Base-by-base conservation (phyloP, 2,797 vertebrate genomes). In the Sylvilagus floridanus region DNA sequence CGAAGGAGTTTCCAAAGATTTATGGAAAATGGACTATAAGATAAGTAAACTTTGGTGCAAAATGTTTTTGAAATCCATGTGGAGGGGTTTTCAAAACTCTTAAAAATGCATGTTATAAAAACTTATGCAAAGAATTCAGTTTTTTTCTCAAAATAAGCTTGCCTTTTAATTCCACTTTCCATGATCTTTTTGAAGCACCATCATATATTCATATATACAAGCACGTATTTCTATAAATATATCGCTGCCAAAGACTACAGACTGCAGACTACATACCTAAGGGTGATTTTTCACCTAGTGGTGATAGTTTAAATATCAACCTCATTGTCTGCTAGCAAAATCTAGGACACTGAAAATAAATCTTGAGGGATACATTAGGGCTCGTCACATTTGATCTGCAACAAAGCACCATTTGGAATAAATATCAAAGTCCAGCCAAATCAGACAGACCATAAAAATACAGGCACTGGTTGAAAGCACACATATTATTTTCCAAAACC, bases 401-500 rank as follows among this genome's bases (percentile, higher is more conserved):
- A 94, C 88, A 91, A 71, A 94, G 60, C 65, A 96, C 75, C 42
- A 94, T 88, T 97, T 93, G 91, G 91, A 96, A 91, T 52, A 93
- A 91, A 92, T 92, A 95, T 95, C 93, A 93, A 96, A 95, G 95
- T 76, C 84, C 86, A 95, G 92, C 50, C 92, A 95, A 95, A 94
- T 95, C 85, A 94, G 96, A 96, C 92, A 94, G 91, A 95, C 89
- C 86, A 88, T 92, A 93, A 95, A 97, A 97, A 96, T 95, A 89
- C 37, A 68, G 79, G 95, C 62, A 82, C 81, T 82, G 57, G 77
- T 30, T 96, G 71, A 97, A 97, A 97, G 96, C 54, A 96, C 91
- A 91, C 94, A 92, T 96, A 97, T 97, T 97, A 97, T 85, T 96
- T 97, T 97, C 77, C 93, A 93, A 96, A 96, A 96, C 94, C 95